A percentile compares a stretch with the other conserved stretches of the same genome.
phyloP scores from a whole-genome alignment of 2,797 vertebrate species.

The Yasuhikotakia modesta region DNA sequence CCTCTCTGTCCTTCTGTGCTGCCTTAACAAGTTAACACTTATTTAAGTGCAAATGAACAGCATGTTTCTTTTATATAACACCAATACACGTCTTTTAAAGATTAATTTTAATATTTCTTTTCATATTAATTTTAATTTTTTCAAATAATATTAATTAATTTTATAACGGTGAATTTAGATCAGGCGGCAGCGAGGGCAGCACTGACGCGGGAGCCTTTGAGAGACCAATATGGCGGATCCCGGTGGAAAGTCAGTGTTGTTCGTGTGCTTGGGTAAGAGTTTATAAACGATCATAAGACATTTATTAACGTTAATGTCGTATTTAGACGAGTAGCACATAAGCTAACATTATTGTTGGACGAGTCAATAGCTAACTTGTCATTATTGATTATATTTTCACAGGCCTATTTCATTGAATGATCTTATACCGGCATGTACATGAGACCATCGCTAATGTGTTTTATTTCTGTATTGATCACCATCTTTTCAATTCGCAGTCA shows the following conservation, averaged over 20 bases:
- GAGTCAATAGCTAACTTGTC: neutral
- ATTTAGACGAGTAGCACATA: neutral
- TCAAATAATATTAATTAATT: no score
- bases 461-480: neutral
- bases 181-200: conserved; percentile 62
- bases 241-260: conserved; percentile 82
- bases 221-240: conserved; percentile 79
- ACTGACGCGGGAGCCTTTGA: conserved; percentile 47
- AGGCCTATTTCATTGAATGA: neutral
- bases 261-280: conserved; percentile 92
- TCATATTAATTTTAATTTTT: no score
- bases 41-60: no score
- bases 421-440: no score
- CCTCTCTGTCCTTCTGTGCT: no score
- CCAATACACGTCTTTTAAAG: no score
- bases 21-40: no score
- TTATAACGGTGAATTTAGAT: conserved; percentile 22
- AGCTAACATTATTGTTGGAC: neutral
- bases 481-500: neutral
- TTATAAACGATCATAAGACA: neutral
- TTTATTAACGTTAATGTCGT: neutral
- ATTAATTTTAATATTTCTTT: no score
- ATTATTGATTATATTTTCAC: neutral
- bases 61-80: no score
- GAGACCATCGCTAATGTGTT: no score